A percentile compares a stretch with the other conserved stretches of the same genome.
phyloP scores from a whole-genome alignment of 1,140 invertebrate genomes.

The Cherax destructor region DNA sequence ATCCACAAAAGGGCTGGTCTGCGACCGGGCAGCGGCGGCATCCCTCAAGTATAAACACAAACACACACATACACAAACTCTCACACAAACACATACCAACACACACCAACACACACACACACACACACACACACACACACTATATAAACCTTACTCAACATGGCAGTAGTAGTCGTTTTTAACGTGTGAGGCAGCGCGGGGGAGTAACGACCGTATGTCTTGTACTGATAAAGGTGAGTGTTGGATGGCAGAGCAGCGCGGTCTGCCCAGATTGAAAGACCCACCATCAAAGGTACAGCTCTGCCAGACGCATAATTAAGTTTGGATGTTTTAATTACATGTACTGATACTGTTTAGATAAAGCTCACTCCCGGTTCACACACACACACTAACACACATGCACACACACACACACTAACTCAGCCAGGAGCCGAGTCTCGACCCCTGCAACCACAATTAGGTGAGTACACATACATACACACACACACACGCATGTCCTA shows the following conservation, averaged over 20 bases:
- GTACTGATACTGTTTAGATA: constrained; percentile 60
- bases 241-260: background rate
- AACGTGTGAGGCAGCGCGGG: background rate
- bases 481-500: no score
- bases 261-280: background rate
- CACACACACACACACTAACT: constrained; percentile 35
- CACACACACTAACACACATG: constrained; percentile 7
- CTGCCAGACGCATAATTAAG: constrained; percentile 54
- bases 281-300: constrained; percentile 31
- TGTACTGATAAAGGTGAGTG: background rate
- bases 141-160: background rate
- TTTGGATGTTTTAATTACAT: constrained; percentile 63
- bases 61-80: no score
- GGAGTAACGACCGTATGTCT: background rate
- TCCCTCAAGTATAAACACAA: background rate
- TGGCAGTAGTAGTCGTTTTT: background rate
- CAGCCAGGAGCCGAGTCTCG: no score
- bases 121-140: no score
- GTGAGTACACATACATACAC: no score
- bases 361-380: background rate
- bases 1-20: no score
- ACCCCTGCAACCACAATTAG: no score
- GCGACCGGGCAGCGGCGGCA: no score
- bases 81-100: no score
- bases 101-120: no score